Evolutionary conservation across 2,888 invertebrate species (phyloP).

Genomic region (Nephrotoma appendiculata): DNA sequence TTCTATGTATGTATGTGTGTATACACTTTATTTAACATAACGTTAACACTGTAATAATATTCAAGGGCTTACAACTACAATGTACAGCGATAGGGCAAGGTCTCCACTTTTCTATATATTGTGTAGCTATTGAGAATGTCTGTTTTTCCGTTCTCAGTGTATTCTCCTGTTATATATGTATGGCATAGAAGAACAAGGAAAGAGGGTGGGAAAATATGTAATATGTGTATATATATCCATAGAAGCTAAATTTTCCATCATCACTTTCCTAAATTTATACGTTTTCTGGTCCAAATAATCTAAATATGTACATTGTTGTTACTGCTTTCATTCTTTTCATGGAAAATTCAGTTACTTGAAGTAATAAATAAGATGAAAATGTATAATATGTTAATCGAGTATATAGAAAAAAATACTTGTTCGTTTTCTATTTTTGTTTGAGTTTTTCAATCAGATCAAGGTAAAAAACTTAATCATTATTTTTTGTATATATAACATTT

Average conservation of each 20-base stretch:
- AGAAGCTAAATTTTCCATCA: background rate
- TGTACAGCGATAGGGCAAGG: background rate
- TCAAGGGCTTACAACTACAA: background rate
- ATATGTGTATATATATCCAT: background rate
- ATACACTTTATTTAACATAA: background rate
- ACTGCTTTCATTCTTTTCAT: background rate
- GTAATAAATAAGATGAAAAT: background rate
- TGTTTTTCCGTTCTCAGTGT: background rate
- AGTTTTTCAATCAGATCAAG: background rate
- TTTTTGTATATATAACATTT: background rate
- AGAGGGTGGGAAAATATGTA: background rate
- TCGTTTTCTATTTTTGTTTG: background rate
- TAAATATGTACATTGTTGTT: background rate
- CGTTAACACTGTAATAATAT: background rate
- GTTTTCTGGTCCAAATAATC: background rate
- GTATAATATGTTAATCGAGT: background rate
- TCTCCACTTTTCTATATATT: background rate
- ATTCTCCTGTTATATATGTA: background rate
- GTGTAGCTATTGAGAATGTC: background rate
- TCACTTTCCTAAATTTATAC: background rate
- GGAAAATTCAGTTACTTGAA: background rate
- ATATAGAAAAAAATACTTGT: background rate
- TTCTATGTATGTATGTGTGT: background rate
- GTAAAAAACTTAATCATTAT: background rate
- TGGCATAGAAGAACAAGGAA: background rate